A percentile compares a stretch with the other conserved stretches of the same genome.
Evolutionary conservation across 2,888 invertebrate genomes (phyloP).

Genomic region (Caenorhabditis afra): DNA sequence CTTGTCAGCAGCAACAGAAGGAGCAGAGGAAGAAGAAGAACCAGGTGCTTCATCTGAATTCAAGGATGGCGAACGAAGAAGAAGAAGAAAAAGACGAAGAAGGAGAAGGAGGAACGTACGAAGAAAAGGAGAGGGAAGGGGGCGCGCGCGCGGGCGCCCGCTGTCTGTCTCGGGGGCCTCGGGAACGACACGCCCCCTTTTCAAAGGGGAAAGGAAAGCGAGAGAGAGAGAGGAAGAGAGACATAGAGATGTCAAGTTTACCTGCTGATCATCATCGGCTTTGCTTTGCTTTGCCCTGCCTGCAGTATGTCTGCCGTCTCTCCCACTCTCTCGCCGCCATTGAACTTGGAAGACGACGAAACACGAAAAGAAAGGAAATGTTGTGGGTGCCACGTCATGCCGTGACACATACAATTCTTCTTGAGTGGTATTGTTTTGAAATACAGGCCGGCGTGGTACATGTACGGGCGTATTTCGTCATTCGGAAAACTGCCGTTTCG

Average conservation of each 20-base stretch:
- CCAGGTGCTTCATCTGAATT: slow-evolving; percentile 31
- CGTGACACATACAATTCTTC: too few relatives aligned
- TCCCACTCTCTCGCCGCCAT: background rate
- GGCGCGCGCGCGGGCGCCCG: slow-evolving; percentile 12
- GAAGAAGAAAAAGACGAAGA: slow-evolving; percentile 16
- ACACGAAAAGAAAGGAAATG: slow-evolving; percentile 4
- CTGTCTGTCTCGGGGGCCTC: slow-evolving; percentile 1
- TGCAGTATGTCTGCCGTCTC: slow-evolving; percentile 37
- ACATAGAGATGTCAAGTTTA: slow-evolving; percentile 56
- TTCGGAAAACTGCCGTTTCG: too few relatives aligned
- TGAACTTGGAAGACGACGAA: slow-evolving; percentile 13
- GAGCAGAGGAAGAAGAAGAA: background rate
- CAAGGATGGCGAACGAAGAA: slow-evolving; percentile 10
- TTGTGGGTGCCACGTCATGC: too few relatives aligned
- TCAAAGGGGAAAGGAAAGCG: slow-evolving; percentile 12
- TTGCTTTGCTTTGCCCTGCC: too few relatives aligned
- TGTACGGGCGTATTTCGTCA: too few relatives aligned
- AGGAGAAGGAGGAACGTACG: background rate
- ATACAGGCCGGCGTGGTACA: too few relatives aligned
- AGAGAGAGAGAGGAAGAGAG: slow-evolving; percentile 16
- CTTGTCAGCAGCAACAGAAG: slow-evolving; percentile 16
- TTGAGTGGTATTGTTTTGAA: too few relatives aligned
- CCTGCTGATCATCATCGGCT: slow-evolving; percentile 51
- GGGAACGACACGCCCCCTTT: slow-evolving; percentile 36
- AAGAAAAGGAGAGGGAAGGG: background rate